Percentiles rank a stretch among this genome's conserved stretches.
Evolutionary conservation across 2,797 vertebrate genomes (phyloP).

Genomic region (Pteropus rufus): DNA sequence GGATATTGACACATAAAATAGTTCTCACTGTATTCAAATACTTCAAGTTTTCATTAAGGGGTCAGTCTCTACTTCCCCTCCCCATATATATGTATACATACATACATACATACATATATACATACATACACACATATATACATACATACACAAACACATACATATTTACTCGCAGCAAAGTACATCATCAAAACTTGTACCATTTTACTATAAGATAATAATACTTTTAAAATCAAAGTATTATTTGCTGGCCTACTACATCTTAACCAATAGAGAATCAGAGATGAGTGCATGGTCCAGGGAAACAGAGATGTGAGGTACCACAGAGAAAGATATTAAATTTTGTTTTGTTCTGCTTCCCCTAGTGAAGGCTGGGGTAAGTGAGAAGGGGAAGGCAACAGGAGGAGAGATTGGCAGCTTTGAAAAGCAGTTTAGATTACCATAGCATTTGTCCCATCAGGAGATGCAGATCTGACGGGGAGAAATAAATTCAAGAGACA

Average conservation of each 20-base stretch:
- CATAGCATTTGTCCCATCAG: neutral
- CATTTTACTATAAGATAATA: neutral
- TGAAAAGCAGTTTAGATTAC: neutral
- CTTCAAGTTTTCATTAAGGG: neutral
- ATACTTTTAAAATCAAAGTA: constrained; percentile 21
- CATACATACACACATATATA: too few species aligned
- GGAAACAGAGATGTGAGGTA: neutral
- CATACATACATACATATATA: too few species aligned
- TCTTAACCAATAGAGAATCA: neutral
- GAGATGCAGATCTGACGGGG: neutral
- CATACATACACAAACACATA: too few species aligned
- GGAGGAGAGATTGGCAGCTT: neutral
- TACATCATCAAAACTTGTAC: neutral
- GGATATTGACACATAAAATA: neutral
- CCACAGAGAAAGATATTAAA: neutral
- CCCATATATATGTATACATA: too few species aligned
- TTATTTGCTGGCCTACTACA: neutral
- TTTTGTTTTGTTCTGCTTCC: neutral
- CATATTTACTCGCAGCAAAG: neutral
- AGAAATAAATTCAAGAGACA: neutral
- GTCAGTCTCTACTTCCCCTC: neutral
- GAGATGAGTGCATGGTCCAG: neutral
- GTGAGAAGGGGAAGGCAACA: neutral
- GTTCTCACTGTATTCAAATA: neutral
- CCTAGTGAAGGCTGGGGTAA: neutral